phyloP scores from a whole-genome alignment of 1,140 invertebrate species.

The Hyles euphorbiae region DNA sequence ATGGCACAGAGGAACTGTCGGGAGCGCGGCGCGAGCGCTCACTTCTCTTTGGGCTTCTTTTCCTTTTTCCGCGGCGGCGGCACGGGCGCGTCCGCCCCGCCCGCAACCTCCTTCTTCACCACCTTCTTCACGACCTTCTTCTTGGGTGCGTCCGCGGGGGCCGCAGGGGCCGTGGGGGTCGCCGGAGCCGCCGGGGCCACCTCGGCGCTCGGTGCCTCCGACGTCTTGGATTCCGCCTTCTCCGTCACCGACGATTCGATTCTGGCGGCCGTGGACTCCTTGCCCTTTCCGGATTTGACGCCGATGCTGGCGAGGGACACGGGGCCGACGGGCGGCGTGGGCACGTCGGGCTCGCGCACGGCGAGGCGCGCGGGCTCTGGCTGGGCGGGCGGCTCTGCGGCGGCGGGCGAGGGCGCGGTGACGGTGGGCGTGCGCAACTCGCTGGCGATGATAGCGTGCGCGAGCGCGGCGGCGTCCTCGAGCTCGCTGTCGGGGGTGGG shows the following conservation, averaged over 20 bases:
- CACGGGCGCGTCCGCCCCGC: slow-evolving; percentile 58
- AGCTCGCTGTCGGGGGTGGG: slow-evolving; percentile 71
- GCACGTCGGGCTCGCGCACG: slow-evolving; percentile 50
- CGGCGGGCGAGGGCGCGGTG: slow-evolving; percentile 40
- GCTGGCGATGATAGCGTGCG: slow-evolving; percentile 65
- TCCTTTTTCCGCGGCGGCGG: slow-evolving; percentile 74
- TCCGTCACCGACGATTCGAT: slow-evolving; percentile 51
- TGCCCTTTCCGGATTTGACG: slow-evolving; percentile 47
- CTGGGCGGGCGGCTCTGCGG: slow-evolving; percentile 19
- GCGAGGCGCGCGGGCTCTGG: slow-evolving; percentile 32
- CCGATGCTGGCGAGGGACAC: slow-evolving; percentile 67
- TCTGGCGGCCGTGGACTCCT: slow-evolving; percentile 46
- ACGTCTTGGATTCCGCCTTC: slow-evolving; percentile 7
- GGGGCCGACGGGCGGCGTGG: slow-evolving; percentile 59
- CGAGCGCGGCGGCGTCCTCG: slow-evolving; percentile 68
- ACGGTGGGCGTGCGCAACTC: slow-evolving; percentile 57
- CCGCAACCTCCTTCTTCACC: slow-evolving; percentile 54
- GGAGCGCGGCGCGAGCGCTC: slow-evolving; percentile 40
- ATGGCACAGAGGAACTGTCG: slow-evolving; percentile 69
- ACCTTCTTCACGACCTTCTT: slow-evolving; percentile 65
- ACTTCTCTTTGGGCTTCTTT: slow-evolving; percentile 74
- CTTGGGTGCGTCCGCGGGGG: slow-evolving; percentile 45
- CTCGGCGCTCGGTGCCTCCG: not conserved
- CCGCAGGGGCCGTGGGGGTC: slow-evolving; percentile 20
- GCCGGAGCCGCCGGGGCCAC: slow-evolving; percentile 16